phyloP scores from a whole-genome alignment of 2,797 vertebrate genomes.

The Sebastes itinus region DNA sequence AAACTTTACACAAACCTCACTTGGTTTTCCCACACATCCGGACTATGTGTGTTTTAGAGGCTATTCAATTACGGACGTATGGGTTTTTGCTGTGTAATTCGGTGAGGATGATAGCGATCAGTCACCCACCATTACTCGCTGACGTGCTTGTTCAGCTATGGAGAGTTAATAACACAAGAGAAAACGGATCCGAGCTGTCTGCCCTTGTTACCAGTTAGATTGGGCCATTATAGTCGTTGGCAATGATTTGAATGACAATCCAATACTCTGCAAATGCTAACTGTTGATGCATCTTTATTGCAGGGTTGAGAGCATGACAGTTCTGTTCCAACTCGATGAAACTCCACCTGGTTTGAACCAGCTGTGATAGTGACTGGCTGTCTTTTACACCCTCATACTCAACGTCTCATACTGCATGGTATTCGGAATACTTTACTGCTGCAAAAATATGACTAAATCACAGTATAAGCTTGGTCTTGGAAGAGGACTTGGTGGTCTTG shows the following conservation, averaged over 20 bases:
- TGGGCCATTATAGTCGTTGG: constrained; percentile 10
- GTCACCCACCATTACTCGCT: constrained; percentile 50
- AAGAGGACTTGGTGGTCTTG: neutral
- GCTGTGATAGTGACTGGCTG: neutral
- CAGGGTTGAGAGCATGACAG: neutral
- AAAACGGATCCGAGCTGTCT: constrained; percentile 31
- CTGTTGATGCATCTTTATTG: neutral
- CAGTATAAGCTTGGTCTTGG: neutral
- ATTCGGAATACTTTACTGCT: neutral
- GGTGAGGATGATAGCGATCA: constrained; percentile 33
- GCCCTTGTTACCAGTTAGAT: constrained; percentile 19
- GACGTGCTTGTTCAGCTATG: constrained; percentile 25
- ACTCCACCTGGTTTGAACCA: neutral
- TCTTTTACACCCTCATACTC: neutral
- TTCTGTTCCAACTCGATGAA: neutral
- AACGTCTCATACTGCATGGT: neutral
- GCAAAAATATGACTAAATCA: neutral
- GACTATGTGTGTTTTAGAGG: constrained; percentile 18
- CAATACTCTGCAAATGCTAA: constrained; percentile 12
- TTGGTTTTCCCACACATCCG: constrained; percentile 14
- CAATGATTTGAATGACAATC: constrained; percentile 26
- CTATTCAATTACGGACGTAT: constrained; percentile 19
- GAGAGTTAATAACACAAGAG: constrained; percentile 29
- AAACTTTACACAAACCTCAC: constrained; percentile 34
- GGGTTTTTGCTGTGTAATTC: constrained; percentile 22